These are phyloP conservation scores for Automeris io DNA, from an alignment of 2,888 invertebrate genomes.

Conservation along the genomic window DNA sequence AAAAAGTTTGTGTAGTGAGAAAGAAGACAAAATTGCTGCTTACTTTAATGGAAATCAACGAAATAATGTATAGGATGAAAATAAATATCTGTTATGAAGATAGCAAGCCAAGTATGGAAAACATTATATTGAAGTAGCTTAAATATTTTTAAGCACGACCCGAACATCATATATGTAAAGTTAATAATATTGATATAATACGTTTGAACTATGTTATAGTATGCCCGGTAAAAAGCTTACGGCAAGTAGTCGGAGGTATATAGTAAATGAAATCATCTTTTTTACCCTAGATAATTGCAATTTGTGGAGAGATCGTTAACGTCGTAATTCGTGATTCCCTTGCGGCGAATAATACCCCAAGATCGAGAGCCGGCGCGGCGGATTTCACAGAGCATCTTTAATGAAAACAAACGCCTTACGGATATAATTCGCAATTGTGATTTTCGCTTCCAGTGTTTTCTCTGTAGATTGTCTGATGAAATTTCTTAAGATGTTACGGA, in stretches of 20 bases:
- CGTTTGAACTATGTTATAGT: too few relatives aligned
- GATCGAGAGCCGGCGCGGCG: constrained; percentile 1
- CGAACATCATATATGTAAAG: too few relatives aligned
- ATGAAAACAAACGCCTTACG: constrained; percentile 31
- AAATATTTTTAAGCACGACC: too few relatives aligned
- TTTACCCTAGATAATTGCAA: constrained; percentile 25
- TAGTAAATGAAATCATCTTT: constrained; percentile 8
- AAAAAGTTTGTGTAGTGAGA: too few relatives aligned
- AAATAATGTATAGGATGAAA: too few relatives aligned
- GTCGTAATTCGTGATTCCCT: constrained; percentile 27
- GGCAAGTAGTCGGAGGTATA: not conserved
- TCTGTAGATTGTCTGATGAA: constrained; percentile 11
- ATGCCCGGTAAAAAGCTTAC: too few relatives aligned
- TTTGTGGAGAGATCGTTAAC: constrained; percentile 26
- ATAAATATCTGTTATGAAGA: too few relatives aligned
- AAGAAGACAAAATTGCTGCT: too few relatives aligned
- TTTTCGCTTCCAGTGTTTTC: constrained; percentile 22
- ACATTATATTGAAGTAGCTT: too few relatives aligned
- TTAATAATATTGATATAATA: too few relatives aligned
- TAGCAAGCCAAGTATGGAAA: too few relatives aligned
- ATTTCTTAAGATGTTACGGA: not conserved
- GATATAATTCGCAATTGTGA: constrained; percentile 19
- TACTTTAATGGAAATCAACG: too few relatives aligned
- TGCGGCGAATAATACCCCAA: constrained; percentile 11
- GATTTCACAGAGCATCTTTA: constrained; percentile 15